phyloP scores from a whole-genome alignment of 2,113 vertebrate genomes.

The Hippocampus barbouri region DNA sequence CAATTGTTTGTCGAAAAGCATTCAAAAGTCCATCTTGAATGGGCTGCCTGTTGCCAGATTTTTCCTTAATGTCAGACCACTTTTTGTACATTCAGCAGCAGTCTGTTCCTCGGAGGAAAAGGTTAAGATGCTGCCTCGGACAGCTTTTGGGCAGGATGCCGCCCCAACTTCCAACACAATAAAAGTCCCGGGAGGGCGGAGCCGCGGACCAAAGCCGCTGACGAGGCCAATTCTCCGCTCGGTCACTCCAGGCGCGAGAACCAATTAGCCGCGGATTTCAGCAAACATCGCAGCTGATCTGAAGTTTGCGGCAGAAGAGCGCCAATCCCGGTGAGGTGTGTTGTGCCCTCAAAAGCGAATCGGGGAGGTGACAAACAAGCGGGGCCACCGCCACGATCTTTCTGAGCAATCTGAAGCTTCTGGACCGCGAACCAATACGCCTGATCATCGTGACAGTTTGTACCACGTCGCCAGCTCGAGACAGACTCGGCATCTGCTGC shows the following conservation, averaged over 20 bases:
- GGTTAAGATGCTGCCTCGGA: conserved; percentile 69
- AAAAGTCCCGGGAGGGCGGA: conserved; percentile 35
- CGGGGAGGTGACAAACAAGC: no score
- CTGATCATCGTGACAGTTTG: no score
- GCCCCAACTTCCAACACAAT: conserved; percentile 37
- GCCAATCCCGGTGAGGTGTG: background rate
- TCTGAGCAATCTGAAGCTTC: no score
- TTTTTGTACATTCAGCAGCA: conserved; percentile 72
- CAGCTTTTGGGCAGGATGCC: conserved; percentile 47
- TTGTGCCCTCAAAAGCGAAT: no score
- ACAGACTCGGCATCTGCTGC: no score
- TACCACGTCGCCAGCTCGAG: no score
- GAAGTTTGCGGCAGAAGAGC: conserved; percentile 21
- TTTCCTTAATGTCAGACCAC: conserved; percentile 72
- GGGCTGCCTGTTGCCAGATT: conserved; percentile 34
- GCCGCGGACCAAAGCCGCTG: conserved; percentile 59
- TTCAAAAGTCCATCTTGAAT: no score
- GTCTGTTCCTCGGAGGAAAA: conserved; percentile 68
- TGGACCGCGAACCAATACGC: no score
- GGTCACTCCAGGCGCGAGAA: conserved; percentile 66
- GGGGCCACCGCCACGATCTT: no score
- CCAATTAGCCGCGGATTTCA: conserved; percentile 65
- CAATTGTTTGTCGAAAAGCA: no score
- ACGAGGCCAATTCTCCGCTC: conserved; percentile 62
- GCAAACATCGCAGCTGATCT: conserved; percentile 43